Percentiles rank a stretch among this genome's conserved stretches.
Conservation (phyloP, 2,797 vertebrate species). For the Prionace glauca region DNA sequence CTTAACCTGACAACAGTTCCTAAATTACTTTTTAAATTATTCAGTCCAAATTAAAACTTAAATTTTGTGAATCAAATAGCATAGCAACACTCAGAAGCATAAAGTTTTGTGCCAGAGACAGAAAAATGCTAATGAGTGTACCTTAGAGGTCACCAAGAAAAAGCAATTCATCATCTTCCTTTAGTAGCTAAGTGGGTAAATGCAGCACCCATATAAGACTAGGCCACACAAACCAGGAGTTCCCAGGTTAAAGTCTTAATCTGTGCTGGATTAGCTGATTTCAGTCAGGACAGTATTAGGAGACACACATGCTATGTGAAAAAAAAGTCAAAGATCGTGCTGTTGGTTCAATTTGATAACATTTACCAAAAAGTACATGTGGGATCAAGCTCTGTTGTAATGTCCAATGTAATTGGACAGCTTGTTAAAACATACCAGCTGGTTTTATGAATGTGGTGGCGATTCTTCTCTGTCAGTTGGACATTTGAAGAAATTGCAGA, state of each 20-base stretch:
- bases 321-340: not conserved
- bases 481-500: not conserved
- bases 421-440: not conserved
- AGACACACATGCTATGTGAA: not conserved
- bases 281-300: not conserved
- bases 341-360: not conserved
- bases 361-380: not conserved
- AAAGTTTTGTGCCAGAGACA: not conserved
- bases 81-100: not conserved
- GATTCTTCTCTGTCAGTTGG: not conserved
- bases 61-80: not conserved
- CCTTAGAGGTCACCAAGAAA: not conserved
- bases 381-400: not conserved
- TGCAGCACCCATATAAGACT: not conserved
- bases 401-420: not conserved
- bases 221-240: not conserved
- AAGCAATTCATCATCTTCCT: not conserved
- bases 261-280: not conserved
- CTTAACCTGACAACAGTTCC: not conserved
- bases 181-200: not conserved
- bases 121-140: not conserved
- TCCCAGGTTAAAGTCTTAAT: not conserved
- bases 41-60: not conserved
- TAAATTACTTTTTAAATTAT: not conserved
- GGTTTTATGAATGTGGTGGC: not conserved